Evolutionary conservation across 1,140 invertebrate genomes (phyloP).

Genomic region (Oryzaephilus surinamensis): DNA sequence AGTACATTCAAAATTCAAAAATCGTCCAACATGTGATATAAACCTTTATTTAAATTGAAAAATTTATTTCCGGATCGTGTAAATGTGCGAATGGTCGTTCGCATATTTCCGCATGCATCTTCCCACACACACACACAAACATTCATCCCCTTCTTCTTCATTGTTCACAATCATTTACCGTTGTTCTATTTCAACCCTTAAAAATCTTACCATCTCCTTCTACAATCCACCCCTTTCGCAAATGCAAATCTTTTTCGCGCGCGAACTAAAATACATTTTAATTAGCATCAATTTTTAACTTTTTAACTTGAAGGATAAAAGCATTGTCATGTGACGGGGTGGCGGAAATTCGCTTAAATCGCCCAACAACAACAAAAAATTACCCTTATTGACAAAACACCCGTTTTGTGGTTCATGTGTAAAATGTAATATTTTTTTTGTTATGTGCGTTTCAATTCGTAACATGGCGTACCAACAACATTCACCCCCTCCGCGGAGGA

Average conservation of each 20-base stretch:
- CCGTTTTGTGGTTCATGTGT: conserved; percentile 28
- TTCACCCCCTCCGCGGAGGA: conserved; percentile 19
- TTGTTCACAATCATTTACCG: too few relatives aligned
- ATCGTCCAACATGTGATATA: conserved; percentile 5
- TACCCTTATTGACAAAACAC: conserved; percentile 31
- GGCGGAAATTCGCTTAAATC: background rate
- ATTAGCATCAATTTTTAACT: too few relatives aligned
- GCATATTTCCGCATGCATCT: conserved; percentile 19
- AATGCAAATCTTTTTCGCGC: conserved; percentile 20
- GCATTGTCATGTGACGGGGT: background rate
- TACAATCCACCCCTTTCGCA: conserved; percentile 9
- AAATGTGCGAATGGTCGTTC: conserved; percentile 18
- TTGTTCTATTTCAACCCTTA: background rate
- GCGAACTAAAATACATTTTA: too few relatives aligned
- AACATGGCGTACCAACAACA: conserved; percentile 34
- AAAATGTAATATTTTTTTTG: conserved; percentile 25
- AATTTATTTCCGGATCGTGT: conserved; percentile 16
- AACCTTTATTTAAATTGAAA: conserved; percentile 14
- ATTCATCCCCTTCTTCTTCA: conserved; percentile 7
- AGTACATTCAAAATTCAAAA: conserved; percentile 15
- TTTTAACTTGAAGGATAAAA: too few relatives aligned
- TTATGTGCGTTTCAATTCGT: conserved; percentile 26
- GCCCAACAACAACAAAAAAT: too few relatives aligned
- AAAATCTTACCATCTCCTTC: conserved; percentile 5
- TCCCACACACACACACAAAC: too few relatives aligned